Evolutionary conservation across 2,888 invertebrate genomes (phyloP).

Genomic region (Julus scanicus): DNA sequence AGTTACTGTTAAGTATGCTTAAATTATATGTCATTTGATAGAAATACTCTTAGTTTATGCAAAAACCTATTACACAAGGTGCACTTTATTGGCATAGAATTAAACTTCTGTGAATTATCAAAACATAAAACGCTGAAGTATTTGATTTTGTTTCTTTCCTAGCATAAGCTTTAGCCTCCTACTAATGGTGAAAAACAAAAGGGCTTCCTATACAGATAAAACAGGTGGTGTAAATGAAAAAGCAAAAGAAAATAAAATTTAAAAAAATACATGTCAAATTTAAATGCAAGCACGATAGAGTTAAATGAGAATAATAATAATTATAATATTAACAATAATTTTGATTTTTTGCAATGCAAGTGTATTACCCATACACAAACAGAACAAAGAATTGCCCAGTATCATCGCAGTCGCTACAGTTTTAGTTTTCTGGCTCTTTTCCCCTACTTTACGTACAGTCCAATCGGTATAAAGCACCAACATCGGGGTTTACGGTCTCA

Average conservation of each 20-base stretch:
- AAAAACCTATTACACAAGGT: no score
- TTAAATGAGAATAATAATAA: slow-evolving; percentile 1
- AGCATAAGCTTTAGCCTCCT: neutral
- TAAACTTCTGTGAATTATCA: no score
- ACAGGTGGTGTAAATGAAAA: neutral
- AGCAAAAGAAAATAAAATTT: neutral
- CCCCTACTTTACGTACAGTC: neutral
- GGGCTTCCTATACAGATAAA: neutral
- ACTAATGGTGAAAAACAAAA: neutral
- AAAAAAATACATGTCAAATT: neutral
- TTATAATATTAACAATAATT: neutral
- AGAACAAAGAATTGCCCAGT: neutral
- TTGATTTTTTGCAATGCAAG: neutral
- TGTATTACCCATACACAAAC: neutral
- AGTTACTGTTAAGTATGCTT: neutral
- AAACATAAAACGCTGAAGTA: no score
- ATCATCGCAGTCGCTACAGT: neutral
- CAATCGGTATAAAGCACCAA: neutral
- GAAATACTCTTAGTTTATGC: no score
- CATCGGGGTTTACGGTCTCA: neutral
- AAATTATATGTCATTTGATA: no score
- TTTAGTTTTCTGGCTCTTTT: neutral
- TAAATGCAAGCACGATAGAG: slow-evolving; percentile 1
- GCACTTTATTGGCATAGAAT: no score
- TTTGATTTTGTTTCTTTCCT: neutral